Evolutionary conservation across 2,113 vertebrate species (phyloP).

Genomic region (Rhizomys pruinosus): DNA sequence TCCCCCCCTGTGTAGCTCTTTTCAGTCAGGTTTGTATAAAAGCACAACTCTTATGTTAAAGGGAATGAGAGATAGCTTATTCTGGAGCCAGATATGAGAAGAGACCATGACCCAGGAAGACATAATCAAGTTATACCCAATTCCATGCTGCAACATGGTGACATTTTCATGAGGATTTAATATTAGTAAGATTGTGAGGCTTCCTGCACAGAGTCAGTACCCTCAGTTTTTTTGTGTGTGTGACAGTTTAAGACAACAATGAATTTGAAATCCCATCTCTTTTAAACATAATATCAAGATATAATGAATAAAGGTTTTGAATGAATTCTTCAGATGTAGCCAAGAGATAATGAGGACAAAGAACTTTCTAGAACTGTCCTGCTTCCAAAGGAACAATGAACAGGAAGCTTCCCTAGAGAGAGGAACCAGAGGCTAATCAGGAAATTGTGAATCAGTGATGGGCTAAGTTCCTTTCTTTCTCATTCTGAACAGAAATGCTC

Average conservation of each 20-base stretch:
- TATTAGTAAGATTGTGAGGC: neutral
- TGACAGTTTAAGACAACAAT: constrained; percentile 29
- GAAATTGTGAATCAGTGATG: constrained; percentile 2
- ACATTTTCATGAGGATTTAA: neutral
- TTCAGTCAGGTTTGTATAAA: no score
- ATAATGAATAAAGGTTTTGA: constrained; percentile 9
- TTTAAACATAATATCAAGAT: neutral
- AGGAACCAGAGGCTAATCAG: neutral
- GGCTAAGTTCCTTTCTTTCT: constrained; percentile 28
- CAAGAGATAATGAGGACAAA: neutral
- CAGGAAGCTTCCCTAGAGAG: neutral
- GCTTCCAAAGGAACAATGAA: neutral
- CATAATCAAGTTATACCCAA: no score
- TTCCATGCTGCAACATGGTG: no score
- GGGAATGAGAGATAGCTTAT: no score
- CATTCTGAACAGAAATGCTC: neutral
- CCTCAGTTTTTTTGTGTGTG: neutral
- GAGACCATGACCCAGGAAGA: no score
- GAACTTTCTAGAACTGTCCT: neutral
- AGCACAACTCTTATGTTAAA: no score
- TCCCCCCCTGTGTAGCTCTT: no score
- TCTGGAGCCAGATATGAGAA: no score
- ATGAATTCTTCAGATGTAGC: constrained; percentile 17
- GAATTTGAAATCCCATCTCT: neutral
- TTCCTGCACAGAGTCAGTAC: neutral